These are phyloP conservation scores for Brachyhypopomus occidentalis DNA, from an alignment of 2,113 vertebrate species.

Conservation along the genomic window DNA sequence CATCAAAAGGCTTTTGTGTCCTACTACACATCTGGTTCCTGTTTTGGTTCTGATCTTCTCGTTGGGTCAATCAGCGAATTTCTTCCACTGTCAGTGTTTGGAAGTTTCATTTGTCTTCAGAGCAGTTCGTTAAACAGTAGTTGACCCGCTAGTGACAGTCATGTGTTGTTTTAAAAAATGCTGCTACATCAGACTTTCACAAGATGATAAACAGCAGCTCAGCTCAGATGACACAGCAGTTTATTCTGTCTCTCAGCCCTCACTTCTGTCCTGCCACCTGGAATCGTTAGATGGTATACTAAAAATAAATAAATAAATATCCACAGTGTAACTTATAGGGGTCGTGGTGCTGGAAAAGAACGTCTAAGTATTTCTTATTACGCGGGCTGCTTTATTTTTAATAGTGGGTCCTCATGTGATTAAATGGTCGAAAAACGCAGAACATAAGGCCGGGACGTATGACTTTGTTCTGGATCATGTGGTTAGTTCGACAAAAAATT, in stretches of 20 bases:
- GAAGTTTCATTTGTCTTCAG: neutral
- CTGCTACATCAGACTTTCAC: neutral
- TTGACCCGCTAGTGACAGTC: neutral
- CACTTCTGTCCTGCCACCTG: neutral
- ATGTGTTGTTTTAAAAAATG: neutral
- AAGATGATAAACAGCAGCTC: neutral
- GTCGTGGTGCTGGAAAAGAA: too few species aligned
- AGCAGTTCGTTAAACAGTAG: neutral
- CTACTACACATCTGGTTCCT: neutral
- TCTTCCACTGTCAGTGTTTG: neutral
- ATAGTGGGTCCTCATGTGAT: too few species aligned
- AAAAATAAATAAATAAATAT: neutral
- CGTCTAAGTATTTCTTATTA: too few species aligned
- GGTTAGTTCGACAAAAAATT: too few species aligned
- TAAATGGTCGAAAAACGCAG: too few species aligned
- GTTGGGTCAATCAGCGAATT: neutral
- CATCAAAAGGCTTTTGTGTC: neutral
- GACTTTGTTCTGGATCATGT: too few species aligned
- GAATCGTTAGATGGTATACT: neutral
- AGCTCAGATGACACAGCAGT: constrained; percentile 4
- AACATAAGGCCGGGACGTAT: too few species aligned
- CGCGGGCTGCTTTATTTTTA: too few species aligned
- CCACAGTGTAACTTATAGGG: neutral
- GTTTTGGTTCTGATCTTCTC: neutral
- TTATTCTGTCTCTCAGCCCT: neutral